Conservation (phyloP, 1,140 invertebrate genomes). For the Drosophila nannoptera region DNA sequence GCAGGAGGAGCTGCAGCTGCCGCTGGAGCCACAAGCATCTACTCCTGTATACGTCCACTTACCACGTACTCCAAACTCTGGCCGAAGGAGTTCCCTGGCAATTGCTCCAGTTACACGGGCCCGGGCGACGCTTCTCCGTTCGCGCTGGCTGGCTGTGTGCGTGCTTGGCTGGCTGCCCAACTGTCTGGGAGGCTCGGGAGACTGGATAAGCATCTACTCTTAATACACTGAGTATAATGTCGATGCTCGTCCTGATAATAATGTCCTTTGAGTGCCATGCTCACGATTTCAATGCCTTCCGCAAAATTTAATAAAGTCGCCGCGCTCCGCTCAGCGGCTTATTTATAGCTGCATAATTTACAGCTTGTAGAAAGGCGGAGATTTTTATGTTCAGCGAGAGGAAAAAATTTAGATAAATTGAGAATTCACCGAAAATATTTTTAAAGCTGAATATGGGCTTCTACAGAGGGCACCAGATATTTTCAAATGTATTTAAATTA, state of each 20-base stretch:
- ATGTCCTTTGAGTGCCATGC: constrained; percentile 62
- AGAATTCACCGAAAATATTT: background rate
- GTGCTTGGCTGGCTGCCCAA: constrained; percentile 27
- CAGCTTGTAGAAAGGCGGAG: background rate
- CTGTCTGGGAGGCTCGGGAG: constrained; percentile 4
- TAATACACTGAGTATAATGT: constrained; percentile 72
- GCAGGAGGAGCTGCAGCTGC: constrained; percentile 2
- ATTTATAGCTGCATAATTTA: constrained; percentile 32
- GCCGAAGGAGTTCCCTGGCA: constrained; percentile 2
- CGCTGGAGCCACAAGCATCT: constrained; percentile 10
- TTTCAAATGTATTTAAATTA: too few species aligned
- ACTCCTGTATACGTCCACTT: constrained; percentile 51
- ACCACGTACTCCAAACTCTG: constrained; percentile 45
- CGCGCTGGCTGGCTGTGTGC: background rate
- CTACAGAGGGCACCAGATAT: too few species aligned
- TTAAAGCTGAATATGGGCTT: background rate
- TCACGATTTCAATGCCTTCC: constrained; percentile 21
- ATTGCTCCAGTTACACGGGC: constrained; percentile 4
- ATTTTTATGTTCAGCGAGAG: background rate
- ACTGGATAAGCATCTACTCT: constrained; percentile 73
- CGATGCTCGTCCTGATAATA: constrained; percentile 71
- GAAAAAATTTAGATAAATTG: background rate
- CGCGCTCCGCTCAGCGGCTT: constrained; percentile 32
- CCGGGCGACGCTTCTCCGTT: too few species aligned
- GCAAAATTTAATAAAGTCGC: constrained; percentile 67